phyloP scores from a whole-genome alignment of 1,140 invertebrate genomes.

The Zaprionus davidi region DNA sequence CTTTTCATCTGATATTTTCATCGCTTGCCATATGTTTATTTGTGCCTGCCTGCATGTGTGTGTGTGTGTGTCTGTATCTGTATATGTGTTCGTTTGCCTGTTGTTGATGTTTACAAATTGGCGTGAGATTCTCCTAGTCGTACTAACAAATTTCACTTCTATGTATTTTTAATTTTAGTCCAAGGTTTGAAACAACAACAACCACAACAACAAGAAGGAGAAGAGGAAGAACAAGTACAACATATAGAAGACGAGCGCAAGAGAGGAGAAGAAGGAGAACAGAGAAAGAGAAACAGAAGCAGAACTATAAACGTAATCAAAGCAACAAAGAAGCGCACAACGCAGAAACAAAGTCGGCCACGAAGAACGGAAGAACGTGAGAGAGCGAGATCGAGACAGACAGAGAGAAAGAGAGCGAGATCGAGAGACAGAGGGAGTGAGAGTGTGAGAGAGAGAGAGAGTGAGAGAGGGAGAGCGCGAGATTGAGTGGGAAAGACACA shows the following conservation, averaged over 20 bases:
- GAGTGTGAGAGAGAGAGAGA: conserved; percentile 2
- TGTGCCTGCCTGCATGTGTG: conserved; percentile 4
- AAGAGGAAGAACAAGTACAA: background rate
- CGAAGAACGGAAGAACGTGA: background rate
- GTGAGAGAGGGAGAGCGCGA: conserved; percentile 9
- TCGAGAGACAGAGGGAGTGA: conserved; percentile 1
- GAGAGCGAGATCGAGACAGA: conserved; percentile 14
- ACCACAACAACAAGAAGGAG: conserved; percentile 21
- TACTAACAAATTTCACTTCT: conserved; percentile 72
- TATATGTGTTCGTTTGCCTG: conserved; percentile 7
- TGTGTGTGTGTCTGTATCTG: conserved; percentile 22
- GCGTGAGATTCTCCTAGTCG: conserved; percentile 52
- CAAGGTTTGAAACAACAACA: conserved; percentile 80
- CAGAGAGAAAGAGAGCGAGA: background rate
- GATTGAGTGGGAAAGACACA: conserved; percentile 8
- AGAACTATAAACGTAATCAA: conserved; percentile 69
- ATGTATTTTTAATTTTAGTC: conserved; percentile 82
- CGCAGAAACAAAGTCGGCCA: conserved; percentile 52
- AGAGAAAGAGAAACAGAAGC: conserved; percentile 6
- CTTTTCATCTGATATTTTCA: background rate
- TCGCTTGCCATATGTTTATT: conserved; percentile 21
- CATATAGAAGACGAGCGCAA: no score
- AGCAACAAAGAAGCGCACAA: conserved; percentile 63
- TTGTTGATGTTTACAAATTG: conserved; percentile 64
- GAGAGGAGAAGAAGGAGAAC: conserved; percentile 1